A percentile compares a stretch with the other conserved stretches of the same genome.
Evolutionary conservation across 1,140 invertebrate species (phyloP).

Genomic region (Drosophila subobscura): DNA sequence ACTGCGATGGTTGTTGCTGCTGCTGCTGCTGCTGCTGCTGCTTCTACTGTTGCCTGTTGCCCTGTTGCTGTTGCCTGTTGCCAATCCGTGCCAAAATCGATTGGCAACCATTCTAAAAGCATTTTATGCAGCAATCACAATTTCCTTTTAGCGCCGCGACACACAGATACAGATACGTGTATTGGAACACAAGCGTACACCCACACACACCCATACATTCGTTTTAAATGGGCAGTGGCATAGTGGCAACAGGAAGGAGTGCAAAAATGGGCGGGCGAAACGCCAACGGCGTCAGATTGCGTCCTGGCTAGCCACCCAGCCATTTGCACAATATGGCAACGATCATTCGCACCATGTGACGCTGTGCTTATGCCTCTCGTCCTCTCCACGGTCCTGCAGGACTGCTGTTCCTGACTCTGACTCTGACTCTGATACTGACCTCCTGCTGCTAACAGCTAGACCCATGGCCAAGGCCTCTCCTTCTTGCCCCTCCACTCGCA

Average conservation of each 20-base stretch:
- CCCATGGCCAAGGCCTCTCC: neutral
- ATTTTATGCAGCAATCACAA: constrained; percentile 80
- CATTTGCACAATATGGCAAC: constrained; percentile 76
- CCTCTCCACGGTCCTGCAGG: neutral
- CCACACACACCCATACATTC: constrained; percentile 17
- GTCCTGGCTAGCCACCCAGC: constrained; percentile 37
- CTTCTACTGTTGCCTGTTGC: constrained; percentile 7
- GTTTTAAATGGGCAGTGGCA: constrained; percentile 15
- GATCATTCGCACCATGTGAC: constrained; percentile 77
- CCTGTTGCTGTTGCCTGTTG: constrained; percentile 45
- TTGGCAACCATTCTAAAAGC: constrained; percentile 80
- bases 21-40: constrained; percentile 14
- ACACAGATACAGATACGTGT: constrained; percentile 20
- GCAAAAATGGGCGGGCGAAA: constrained; percentile 4
- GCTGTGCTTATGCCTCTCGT: constrained; percentile 22
- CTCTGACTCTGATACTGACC: constrained; percentile 45
- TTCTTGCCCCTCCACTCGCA: neutral
- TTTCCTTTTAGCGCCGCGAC: constrained; percentile 73
- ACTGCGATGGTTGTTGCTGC: neutral
- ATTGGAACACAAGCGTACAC: neutral
- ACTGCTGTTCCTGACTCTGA: neutral
- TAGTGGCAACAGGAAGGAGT: constrained; percentile 14
- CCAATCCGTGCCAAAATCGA: constrained; percentile 76
- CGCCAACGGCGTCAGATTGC: constrained; percentile 48
- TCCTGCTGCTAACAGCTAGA: constrained; percentile 54